Evolutionary conservation across 1,140 invertebrate species (phyloP).

Genomic region (Polypedilum vanderplanki): DNA sequence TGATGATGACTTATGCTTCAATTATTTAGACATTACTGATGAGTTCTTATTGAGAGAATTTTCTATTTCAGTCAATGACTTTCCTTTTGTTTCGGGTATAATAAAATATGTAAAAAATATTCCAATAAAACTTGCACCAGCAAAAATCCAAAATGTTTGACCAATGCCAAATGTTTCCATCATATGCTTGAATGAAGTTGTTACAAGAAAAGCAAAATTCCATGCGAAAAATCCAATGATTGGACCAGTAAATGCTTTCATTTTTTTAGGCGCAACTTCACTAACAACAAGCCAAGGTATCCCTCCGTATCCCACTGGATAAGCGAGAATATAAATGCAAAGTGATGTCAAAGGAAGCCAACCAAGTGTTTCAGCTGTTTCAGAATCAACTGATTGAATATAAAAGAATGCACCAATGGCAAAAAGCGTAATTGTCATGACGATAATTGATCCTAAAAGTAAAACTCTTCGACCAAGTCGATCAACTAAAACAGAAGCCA

Average conservation of each 20-base stretch:
- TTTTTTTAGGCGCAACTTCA: constrained; percentile 68
- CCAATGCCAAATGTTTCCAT: constrained; percentile 56
- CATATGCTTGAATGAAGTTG: not conserved
- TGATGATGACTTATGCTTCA: constrained; percentile 2
- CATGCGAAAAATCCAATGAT: constrained; percentile 73
- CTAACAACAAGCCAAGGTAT: constrained; percentile 77
- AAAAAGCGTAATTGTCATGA: constrained; percentile 56
- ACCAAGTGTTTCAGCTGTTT: constrained; percentile 46
- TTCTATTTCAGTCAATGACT: constrained; percentile 69
- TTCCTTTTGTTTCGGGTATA: constrained; percentile 89
- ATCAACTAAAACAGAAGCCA: constrained; percentile 57
- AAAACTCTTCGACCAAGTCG: constrained; percentile 59
- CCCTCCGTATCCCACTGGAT: constrained; percentile 60
- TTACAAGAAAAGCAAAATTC: constrained; percentile 70
- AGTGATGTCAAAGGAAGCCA: constrained; percentile 62
- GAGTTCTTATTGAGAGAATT: not conserved
- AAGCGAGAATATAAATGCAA: constrained; percentile 60
- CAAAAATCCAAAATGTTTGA: constrained; percentile 79
- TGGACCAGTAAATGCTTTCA: constrained; percentile 67
- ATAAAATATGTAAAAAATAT: constrained; percentile 64
- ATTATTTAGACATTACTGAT: not conserved
- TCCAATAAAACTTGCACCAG: constrained; percentile 60
- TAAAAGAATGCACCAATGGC: constrained; percentile 59
- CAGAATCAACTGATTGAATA: constrained; percentile 43
- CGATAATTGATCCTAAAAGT: constrained; percentile 56